A percentile compares a stretch with the other conserved stretches of the same genome.
Conservation (phyloP, 1,140 invertebrate genomes). For the Sarcophaga peregrina region DNA sequence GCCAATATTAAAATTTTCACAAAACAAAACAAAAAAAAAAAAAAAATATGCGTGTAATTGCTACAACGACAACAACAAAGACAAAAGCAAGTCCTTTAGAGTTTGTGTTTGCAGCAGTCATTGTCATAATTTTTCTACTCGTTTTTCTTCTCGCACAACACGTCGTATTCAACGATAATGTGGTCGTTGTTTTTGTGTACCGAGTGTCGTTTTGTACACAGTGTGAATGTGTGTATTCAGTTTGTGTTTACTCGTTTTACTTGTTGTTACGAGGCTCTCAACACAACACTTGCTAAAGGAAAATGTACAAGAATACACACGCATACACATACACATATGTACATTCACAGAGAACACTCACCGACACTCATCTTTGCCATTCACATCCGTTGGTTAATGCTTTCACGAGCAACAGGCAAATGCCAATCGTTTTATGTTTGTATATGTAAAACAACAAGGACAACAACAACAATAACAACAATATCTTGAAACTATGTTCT, state of each 20-base stretch:
- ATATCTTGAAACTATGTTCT: no score
- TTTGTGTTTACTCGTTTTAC: background rate
- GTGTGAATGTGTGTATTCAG: no score
- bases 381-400: no score
- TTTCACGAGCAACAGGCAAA: slow-evolving; percentile 14
- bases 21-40: no score
- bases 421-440: background rate
- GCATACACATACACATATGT: background rate
- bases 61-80: background rate
- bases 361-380: background rate
- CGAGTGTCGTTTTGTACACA: no score
- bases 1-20: slow-evolving; percentile 29
- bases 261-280: background rate
- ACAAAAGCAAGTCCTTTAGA: background rate
- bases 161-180: background rate
- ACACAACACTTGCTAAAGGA: background rate
- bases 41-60: slow-evolving; percentile 33
- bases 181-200: background rate
- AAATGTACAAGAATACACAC: background rate
- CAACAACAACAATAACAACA: no score
- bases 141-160: background rate
- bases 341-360: background rate
- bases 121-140: slow-evolving; percentile 1
- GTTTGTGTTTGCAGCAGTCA: background rate
- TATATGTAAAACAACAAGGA: no score